These are phyloP conservation scores for Mesorhabditis spiculigera DNA, from an alignment of 2,888 invertebrate genomes.

Conservation along the genomic window DNA sequence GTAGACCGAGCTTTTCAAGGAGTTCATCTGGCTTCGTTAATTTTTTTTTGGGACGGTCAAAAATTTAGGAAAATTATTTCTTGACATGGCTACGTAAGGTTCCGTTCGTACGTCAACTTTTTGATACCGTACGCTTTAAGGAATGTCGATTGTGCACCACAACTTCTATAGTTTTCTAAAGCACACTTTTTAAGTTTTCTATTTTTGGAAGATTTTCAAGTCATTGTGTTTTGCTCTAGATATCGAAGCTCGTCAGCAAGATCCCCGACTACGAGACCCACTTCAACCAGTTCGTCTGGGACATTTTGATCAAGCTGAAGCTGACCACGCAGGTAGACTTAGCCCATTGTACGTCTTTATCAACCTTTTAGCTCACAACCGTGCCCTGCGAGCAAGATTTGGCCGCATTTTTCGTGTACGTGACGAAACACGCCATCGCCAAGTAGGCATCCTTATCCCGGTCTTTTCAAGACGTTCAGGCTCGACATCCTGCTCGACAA, in stretches of 20 bases:
- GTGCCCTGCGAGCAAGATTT: conserved; percentile 36
- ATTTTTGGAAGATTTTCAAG: too few relatives aligned
- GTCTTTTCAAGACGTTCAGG: conserved; percentile 12
- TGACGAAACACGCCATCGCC: conserved; percentile 41
- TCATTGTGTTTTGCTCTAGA: conserved; percentile 8
- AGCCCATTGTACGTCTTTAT: background rate
- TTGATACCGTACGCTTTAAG: too few relatives aligned
- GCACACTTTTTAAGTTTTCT: too few relatives aligned
- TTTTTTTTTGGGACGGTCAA: too few relatives aligned
- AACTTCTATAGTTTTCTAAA: too few relatives aligned
- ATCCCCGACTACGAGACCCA: conserved; percentile 50
- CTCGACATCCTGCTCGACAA: conserved; percentile 21
- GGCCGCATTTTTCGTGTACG: conserved; percentile 46
- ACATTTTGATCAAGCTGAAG: conserved; percentile 53
- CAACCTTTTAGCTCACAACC: conserved; percentile 12
- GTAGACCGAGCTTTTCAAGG: too few relatives aligned
- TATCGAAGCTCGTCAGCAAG: conserved; percentile 50
- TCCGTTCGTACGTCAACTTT: too few relatives aligned
- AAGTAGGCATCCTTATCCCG: conserved; percentile 20
- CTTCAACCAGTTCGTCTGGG: conserved; percentile 57
- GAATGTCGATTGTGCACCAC: too few relatives aligned
- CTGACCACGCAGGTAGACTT: conserved; percentile 25
- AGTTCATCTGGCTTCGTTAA: too few relatives aligned
- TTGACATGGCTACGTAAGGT: too few relatives aligned
- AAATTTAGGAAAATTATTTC: too few relatives aligned